Evolutionary conservation across 2,888 invertebrate species (phyloP), one percentile per base, ranked within the genome.

Genomic region (Diabrotica balteata): DNA sequence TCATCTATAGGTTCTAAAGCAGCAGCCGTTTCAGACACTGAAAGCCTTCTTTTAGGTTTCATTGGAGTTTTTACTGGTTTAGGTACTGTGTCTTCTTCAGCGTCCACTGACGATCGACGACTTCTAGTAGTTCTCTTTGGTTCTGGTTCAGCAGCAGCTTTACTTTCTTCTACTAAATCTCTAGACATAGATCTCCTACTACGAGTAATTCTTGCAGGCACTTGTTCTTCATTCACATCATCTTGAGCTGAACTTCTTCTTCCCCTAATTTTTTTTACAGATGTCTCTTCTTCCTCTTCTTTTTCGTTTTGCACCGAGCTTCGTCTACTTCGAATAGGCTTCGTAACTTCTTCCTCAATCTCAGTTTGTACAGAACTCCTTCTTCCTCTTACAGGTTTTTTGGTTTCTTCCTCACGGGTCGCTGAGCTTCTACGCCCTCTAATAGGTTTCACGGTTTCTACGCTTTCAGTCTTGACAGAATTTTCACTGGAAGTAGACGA

Each of bases 1-100:
- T 72, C 71, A 54, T 70, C 67, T 4, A 69, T 70, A 5, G 63
- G 53, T 51, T 74, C 75, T 47, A 68, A 59, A 44, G 51, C 62
- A 8, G 63, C 32, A 47, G 67, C 58, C 64, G 63, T 61, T 45
- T 71, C 63, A 1, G 65, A 67, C 11, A 68, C 53, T 8, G 71
- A 72, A 43, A 51, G 57, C 47, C 72, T 66, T 49, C 69, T 49
- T 59, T 52, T 69, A n/a, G 67, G 44, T 63, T 72, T 73, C 11
- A 50, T 22, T 8, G 73, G 70, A 45, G 72, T 71, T 44, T 58
- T 63, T 43, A 66, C 66, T 7, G 43, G 11, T 17, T 9, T 8
- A 60, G 68, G 68, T 0, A 46, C n/a, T 47, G 63, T 64, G 10
- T 69, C 46, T 32, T 72, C 70, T 7, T 44, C 42, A n/a, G 63